Evolutionary conservation across 1,140 invertebrate species (phyloP).

Genomic region (Myzus persicae): DNA sequence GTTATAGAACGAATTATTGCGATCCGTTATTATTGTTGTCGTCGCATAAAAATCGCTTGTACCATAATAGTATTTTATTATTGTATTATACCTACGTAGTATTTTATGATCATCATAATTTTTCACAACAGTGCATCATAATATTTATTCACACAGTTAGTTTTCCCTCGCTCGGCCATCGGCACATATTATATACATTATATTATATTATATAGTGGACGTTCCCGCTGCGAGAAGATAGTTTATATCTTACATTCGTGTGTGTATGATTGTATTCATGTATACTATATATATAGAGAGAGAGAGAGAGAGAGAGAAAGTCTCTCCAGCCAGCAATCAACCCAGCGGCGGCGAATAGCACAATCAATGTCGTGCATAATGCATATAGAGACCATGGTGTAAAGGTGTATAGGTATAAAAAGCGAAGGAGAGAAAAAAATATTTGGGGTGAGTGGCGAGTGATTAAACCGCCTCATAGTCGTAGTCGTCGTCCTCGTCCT

Average conservation of each 20-base stretch:
- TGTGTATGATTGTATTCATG: background rate
- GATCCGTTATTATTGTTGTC: background rate
- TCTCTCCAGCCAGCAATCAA: slow-evolving; percentile 35
- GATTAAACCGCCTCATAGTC: slow-evolving; percentile 32
- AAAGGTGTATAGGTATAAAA: background rate
- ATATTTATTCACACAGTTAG: background rate
- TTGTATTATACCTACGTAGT: background rate
- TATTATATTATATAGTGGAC: background rate
- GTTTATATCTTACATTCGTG: background rate
- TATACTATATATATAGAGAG: background rate
- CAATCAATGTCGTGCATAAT: background rate
- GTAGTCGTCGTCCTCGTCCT: background rate
- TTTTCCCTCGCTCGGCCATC: background rate
- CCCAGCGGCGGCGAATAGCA: slow-evolving; percentile 14
- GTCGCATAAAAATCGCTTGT: background rate
- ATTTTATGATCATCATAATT: background rate
- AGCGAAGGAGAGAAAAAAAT: slow-evolving; percentile 21
- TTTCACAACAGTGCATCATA: background rate
- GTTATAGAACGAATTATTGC: background rate
- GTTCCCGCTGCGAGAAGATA: slow-evolving; percentile 43
- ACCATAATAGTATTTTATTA: background rate
- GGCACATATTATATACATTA: background rate
- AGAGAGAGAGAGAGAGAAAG: background rate
- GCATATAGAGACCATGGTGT: too few species aligned
- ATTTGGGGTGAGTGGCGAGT: slow-evolving; percentile 37